Evolutionary conservation across 2,888 invertebrate species (phyloP), one percentile per base, ranked within the genome.

Genomic region (Xylota sylvarum): DNA sequence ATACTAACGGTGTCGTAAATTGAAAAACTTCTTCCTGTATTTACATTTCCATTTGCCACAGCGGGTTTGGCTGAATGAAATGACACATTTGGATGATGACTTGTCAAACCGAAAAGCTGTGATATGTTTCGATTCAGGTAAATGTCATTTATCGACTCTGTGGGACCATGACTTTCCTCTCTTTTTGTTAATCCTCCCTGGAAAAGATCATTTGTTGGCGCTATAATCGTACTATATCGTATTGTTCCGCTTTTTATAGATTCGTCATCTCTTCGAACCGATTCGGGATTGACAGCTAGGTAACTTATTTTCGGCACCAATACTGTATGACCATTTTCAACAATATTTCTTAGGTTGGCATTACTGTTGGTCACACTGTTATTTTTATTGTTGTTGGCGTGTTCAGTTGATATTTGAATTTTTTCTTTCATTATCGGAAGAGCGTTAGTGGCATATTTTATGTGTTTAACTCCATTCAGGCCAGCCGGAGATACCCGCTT

Each of bases 91-190:
- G 91, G 91, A 50, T 91, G 92, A 58, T 90, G 65, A 17, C 80
- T 79, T 37, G 65, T 89, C 48, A 92, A 35, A 0, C 91, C 91
- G 43, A 92, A 91, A 10, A 92, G 88, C 72, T 92, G 91, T 6
- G 91, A 89, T 70, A 91, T 90, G 72, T 91, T 92, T 19, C 91
- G 91, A 84, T 92, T 92, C n/a, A 92, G 60, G 74, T 90, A 91
- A 27, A 92, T 92, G 72, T 92, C 92, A 78, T 92, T 92, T 62
- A 92, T 90, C 7, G 91, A 89, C 83, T 92, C 92, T 2, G 89
- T 88, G 5, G 90, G 87, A 1, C 74, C 81, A 1, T 88, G 67
- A 55, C 84, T 89, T 14, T 90, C 90, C 0, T 88, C 81, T 67
- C 81, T 81, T 35, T 87, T 89, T 17, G 88, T 83, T n/a, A 67